Conservation (phyloP, 37 sponge, comb jelly and placozoan genomes). For the Ianthella basta region DNA sequence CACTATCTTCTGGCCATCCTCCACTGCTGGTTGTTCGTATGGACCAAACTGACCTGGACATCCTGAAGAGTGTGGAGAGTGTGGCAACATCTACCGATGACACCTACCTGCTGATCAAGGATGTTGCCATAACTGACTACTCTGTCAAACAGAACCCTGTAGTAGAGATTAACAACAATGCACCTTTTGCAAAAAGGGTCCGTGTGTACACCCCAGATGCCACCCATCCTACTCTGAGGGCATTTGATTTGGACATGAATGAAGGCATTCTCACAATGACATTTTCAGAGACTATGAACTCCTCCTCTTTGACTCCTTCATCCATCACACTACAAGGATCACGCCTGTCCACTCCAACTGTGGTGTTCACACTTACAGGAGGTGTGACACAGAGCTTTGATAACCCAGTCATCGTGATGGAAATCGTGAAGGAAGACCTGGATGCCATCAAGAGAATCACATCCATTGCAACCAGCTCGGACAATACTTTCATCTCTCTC, state of each 20-base stretch:
- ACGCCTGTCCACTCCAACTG: constrained; percentile 1
- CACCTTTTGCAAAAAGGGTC: constrained; percentile 48
- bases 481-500: constrained; percentile 61
- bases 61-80: constrained; percentile 82
- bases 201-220: constrained; percentile 69
- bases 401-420: constrained; percentile 67
- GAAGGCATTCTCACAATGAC: constrained; percentile 56
- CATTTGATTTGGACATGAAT: constrained; percentile 75
- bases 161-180: constrained; percentile 31
- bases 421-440: constrained; percentile 58
- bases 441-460: constrained; percentile 75
- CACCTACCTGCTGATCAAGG: constrained; percentile 73
- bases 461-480: constrained; percentile 45
- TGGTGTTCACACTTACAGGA: constrained; percentile 66
- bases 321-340: constrained; percentile 77
- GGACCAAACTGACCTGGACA: constrained; percentile 72
- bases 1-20: constrained; percentile 65
- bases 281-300: constrained; percentile 88
- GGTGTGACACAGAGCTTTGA: constrained; percentile 72
- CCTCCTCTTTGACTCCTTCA: constrained; percentile 43
- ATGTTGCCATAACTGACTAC: constrained; percentile 49
- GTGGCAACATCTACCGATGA: constrained; percentile 73
- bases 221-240: constrained; percentile 47
- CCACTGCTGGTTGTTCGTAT: constrained; percentile 71
- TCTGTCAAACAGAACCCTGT: constrained; percentile 27